These are phyloP conservation scores for Spilarctia lutea DNA, from an alignment of 2,888 invertebrate species.

Conservation along the genomic window DNA sequence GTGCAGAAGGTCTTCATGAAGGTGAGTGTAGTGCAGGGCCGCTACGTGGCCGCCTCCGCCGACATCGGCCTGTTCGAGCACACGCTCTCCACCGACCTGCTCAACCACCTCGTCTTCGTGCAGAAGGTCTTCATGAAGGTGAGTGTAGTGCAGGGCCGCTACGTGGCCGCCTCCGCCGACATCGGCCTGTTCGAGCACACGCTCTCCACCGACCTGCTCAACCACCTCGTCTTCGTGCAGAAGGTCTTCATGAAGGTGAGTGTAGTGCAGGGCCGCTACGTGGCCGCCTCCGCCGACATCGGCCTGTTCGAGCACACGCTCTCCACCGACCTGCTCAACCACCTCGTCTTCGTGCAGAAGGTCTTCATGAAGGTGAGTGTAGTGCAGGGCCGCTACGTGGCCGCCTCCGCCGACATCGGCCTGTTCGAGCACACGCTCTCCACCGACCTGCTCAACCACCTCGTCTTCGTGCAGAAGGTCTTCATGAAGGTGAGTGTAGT, in stretches of 20 bases:
- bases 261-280: conserved; percentile 89
- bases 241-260: conserved; percentile 91
- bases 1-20: too few species aligned
- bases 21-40: conserved; percentile 53
- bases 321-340: conserved; percentile 98
- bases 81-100: conserved; percentile 97
- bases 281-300: conserved; percentile 97
- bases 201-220: conserved; percentile 98
- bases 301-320: conserved; percentile 96
- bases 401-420: conserved; percentile 95
- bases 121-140: conserved; percentile 94
- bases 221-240: conserved; percentile 99
- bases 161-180: conserved; percentile 96
- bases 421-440: conserved; percentile 98
- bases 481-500: conserved; percentile 77
- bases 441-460: conserved; percentile 98
- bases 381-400: conserved; percentile 92
- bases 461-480: conserved; percentile 99
- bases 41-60: conserved; percentile 96
- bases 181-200: conserved; percentile 97
- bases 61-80: conserved; percentile 97
- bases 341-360: conserved; percentile 99
- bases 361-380: conserved; percentile 87
- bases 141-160: conserved; percentile 87
- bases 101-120: conserved; percentile 99